phyloP scores from a whole-genome alignment of 2,888 invertebrate genomes.

The Leucophenga maculata region DNA sequence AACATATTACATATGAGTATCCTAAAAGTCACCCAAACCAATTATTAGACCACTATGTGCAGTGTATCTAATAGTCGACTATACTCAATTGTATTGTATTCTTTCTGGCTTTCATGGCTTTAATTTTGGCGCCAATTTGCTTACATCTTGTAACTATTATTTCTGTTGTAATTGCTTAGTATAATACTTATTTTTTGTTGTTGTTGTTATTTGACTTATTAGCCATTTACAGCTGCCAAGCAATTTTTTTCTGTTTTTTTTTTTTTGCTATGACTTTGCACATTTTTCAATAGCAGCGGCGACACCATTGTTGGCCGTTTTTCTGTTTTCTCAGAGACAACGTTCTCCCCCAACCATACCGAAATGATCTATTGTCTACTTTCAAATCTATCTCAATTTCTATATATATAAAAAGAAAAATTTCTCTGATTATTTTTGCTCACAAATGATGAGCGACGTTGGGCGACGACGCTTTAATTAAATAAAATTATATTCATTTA shows the following conservation, averaged over 20 bases:
- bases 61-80: too few species aligned
- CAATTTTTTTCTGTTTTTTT: not conserved
- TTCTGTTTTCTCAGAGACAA: not conserved
- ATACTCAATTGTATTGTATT: too few species aligned
- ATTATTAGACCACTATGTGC: too few species aligned
- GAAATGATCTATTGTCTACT: too few species aligned
- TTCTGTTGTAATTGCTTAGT: slow-evolving; percentile 3
- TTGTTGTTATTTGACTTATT: not conserved
- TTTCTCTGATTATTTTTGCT: not conserved
- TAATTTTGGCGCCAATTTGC: slow-evolving; percentile 10
- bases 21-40: too few species aligned
- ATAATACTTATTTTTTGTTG: not conserved
- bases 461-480: not conserved
- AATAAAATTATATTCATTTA: slow-evolving; percentile 16
- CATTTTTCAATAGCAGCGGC: not conserved
- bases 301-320: not conserved
- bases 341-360: too few species aligned
- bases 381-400: too few species aligned
- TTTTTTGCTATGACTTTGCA: slow-evolving; percentile 12
- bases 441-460: too few species aligned
- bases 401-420: not conserved
- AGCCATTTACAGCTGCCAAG: slow-evolving; percentile 12
- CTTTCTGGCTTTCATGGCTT: too few species aligned
- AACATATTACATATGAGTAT: too few species aligned
- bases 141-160: not conserved